phyloP scores from a whole-genome alignment of 2,113 vertebrate genomes.

The Pseudonaja textilis region DNA sequence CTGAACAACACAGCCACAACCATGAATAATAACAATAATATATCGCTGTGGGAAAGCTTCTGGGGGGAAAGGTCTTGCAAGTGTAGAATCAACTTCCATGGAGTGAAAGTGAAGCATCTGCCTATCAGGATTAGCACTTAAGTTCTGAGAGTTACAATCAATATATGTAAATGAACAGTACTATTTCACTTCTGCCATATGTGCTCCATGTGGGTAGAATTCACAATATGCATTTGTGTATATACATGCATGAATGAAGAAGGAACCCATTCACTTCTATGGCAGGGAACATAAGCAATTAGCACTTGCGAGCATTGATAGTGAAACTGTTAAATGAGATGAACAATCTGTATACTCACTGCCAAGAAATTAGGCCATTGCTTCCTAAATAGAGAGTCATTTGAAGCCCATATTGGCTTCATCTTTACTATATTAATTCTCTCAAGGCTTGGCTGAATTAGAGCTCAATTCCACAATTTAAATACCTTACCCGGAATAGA shows the following conservation, averaged over 20 bases:
- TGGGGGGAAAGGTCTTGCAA: not conserved
- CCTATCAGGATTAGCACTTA: not conserved
- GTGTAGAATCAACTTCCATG: not conserved
- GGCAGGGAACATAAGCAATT: not conserved
- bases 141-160: not conserved
- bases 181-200: conserved; percentile 15
- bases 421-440: not conserved
- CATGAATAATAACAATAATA: not conserved
- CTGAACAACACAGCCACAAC: not conserved
- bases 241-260: not conserved
- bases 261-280: not conserved
- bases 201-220: conserved; percentile 9
- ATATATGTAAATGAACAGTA: not conserved
- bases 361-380: not conserved
- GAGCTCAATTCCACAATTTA: not conserved
- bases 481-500: not conserved
- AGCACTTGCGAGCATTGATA: not conserved
- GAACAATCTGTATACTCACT: not conserved
- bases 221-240: not conserved
- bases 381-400: not conserved
- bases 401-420: not conserved
- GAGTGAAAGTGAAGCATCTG: not conserved
- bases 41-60: not conserved
- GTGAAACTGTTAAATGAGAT: not conserved
- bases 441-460: not conserved